These are phyloP conservation scores for Tetranychus piercei DNA, from an alignment of 2,888 invertebrate species.

Conservation along the genomic window DNA sequence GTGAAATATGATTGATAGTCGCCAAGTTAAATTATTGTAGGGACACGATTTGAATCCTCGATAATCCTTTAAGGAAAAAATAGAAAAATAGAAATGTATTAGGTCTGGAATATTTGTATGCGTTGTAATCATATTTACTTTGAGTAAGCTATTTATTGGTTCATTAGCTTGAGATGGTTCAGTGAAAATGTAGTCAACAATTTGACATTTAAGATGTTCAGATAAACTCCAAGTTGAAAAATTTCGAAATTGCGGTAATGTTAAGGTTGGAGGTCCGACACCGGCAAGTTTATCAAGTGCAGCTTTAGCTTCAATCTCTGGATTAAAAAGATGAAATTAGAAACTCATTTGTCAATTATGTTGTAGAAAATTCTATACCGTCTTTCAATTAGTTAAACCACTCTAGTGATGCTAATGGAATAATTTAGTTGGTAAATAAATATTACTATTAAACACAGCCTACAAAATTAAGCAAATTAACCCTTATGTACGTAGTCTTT, in stretches of 20 bases:
- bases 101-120: too few species aligned
- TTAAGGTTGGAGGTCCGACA: slow-evolving; percentile 1
- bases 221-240: neutral
- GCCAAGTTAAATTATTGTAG: slow-evolving; percentile 57
- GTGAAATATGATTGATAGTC: slow-evolving; percentile 54
- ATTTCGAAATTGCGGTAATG: neutral
- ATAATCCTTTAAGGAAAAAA: slow-evolving; percentile 4
- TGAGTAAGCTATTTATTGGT: neutral
- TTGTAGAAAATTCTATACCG: neutral
- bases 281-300: slow-evolving; percentile 5
- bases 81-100: too few species aligned
- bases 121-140: neutral
- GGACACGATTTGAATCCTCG: slow-evolving; percentile 51
- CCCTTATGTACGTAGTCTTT: neutral
- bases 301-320: neutral
- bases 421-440: neutral
- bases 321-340: neutral
- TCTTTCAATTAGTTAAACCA: neutral
- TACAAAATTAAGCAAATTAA: neutral
- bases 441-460: neutral
- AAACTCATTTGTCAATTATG: too few species aligned
- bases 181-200: neutral
- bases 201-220: neutral
- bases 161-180: neutral
- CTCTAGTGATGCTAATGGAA: neutral